These are phyloP conservation scores for Asobara japonica DNA, from an alignment of 1,140 invertebrate species.

Conservation along the genomic window DNA sequence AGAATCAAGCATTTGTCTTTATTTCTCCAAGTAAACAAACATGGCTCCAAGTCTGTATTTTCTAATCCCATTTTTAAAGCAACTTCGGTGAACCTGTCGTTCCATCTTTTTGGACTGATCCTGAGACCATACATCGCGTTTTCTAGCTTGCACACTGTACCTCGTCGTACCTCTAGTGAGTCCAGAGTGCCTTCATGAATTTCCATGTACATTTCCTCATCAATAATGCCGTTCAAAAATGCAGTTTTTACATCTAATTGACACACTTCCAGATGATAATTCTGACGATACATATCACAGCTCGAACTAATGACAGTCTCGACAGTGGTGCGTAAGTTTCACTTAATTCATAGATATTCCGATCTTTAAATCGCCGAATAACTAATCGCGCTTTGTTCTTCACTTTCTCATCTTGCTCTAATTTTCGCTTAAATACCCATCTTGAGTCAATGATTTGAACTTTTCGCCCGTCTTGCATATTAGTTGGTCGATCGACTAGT, in stretches of 20 bases:
- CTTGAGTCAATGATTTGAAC: constrained; percentile 28
- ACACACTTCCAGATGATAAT: too few relatives aligned
- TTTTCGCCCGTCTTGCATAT: not conserved
- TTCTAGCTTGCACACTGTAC: constrained; percentile 31
- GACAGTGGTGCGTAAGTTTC: too few relatives aligned
- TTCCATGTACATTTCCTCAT: constrained; percentile 60
- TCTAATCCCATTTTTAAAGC: constrained; percentile 9
- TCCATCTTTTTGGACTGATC: constrained; percentile 30
- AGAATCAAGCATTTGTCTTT: too few relatives aligned
- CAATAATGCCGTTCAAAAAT: constrained; percentile 48
- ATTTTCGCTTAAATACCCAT: constrained; percentile 24
- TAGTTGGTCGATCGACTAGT: not conserved
- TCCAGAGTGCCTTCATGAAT: constrained; percentile 43
- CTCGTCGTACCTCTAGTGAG: not conserved
- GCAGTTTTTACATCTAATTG: constrained; percentile 45
- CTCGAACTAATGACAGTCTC: too few relatives aligned
- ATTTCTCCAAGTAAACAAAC: too few relatives aligned
- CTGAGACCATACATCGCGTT: constrained; percentile 22
- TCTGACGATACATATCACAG: too few relatives aligned
- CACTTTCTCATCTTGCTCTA: not conserved
- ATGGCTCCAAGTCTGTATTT: too few relatives aligned
- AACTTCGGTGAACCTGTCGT: constrained; percentile 17
- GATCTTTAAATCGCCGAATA: constrained; percentile 27
- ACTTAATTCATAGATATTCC: constrained; percentile 28
- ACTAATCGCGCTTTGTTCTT: constrained; percentile 29